Conservation (phyloP, 37 sponge, comb jelly and placozoan genomes). For the Bolinopsis microptera region DNA sequence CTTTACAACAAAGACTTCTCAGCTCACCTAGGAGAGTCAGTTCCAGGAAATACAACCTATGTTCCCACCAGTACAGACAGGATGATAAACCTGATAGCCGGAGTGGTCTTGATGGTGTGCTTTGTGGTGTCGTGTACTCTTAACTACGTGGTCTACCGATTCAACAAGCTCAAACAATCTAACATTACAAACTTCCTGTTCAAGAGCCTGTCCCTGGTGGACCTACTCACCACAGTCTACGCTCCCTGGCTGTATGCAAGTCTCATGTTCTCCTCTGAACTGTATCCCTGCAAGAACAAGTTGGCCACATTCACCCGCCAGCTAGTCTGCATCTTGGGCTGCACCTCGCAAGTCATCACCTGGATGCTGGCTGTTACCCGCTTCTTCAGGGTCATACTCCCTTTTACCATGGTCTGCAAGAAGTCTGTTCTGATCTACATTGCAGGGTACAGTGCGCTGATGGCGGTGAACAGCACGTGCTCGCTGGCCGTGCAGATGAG, state of each 20-base stretch:
- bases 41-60: background rate
- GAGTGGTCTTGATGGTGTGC: background rate
- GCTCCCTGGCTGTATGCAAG: slow-evolving; percentile 53
- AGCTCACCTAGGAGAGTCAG: background rate
- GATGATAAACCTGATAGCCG: background rate
- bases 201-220: slow-evolving; percentile 49
- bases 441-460: slow-evolving; percentile 5
- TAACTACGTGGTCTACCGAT: slow-evolving; percentile 29
- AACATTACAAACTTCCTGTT: slow-evolving; percentile 41
- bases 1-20: slow-evolving; percentile 45
- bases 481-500: background rate
- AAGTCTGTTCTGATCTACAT: background rate
- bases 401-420: background rate
- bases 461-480: slow-evolving; percentile 39
- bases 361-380: slow-evolving; percentile 53
- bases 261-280: slow-evolving; percentile 11
- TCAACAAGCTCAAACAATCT: slow-evolving; percentile 24
- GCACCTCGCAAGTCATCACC: slow-evolving; percentile 17
- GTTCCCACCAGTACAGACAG: background rate
- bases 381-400: slow-evolving; percentile 23
- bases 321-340: slow-evolving; percentile 35
- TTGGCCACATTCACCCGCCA: slow-evolving; percentile 14
- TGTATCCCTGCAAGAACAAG: background rate
- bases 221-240: slow-evolving; percentile 9
- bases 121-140: background rate